Conservation (phyloP, 23 tunicate species). For the Trididemnum clinides region DNA sequence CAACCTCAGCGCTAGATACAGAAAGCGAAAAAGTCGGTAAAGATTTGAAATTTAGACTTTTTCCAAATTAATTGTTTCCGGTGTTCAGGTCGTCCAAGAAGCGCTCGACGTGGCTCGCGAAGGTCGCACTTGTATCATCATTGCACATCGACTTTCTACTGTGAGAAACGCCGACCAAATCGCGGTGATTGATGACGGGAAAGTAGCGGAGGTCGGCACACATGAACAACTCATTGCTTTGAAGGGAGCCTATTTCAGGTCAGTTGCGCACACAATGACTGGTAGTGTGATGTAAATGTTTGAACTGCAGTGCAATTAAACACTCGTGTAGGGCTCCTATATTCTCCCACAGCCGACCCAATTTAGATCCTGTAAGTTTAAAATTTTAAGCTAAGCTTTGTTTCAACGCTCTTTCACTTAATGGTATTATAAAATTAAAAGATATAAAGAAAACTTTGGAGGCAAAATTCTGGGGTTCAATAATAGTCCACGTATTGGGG, state of each 20-base stretch:
- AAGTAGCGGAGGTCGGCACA: slow-evolving; percentile 58
- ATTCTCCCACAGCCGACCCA: too few species aligned
- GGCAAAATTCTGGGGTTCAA: too few species aligned
- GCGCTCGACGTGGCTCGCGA: slow-evolving; percentile 67
- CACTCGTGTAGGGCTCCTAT: too few species aligned
- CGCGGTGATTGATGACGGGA: slow-evolving; percentile 74
- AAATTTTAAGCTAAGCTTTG: too few species aligned
- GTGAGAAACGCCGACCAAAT: slow-evolving; percentile 67
- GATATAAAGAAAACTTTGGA: too few species aligned
- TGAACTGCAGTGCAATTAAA: too few species aligned
- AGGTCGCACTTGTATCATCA: slow-evolving; percentile 68
- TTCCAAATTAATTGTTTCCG: not conserved
- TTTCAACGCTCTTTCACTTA: too few species aligned
- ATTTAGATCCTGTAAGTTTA: too few species aligned
- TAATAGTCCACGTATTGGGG: too few species aligned
- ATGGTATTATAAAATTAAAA: too few species aligned
- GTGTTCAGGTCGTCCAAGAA: slow-evolving; percentile 80
- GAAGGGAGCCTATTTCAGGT: slow-evolving; percentile 65
- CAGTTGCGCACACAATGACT: too few species aligned
- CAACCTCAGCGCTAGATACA: slow-evolving; percentile 71
- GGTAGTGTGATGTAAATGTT: too few species aligned
- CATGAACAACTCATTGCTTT: slow-evolving; percentile 60
- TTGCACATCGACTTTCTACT: slow-evolving; percentile 84
- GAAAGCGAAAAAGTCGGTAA: slow-evolving; percentile 68
- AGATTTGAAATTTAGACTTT: not conserved